Base-by-base conservation (phyloP, 2,797 vertebrate species). In the Erethizon dorsatum region DNA sequence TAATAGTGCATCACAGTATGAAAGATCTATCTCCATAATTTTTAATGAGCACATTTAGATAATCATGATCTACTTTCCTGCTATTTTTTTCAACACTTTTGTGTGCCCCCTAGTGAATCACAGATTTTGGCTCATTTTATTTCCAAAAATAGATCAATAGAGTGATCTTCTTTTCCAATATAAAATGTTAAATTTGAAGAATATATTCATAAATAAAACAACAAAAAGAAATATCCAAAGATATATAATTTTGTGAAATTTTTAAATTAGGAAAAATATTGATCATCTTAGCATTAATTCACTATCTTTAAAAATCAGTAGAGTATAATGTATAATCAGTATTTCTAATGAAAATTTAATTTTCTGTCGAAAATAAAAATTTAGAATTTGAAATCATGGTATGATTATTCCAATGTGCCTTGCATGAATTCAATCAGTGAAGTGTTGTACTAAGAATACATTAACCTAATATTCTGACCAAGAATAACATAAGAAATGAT, bases 221-320 rank as follows among this genome's bases (percentile, higher is more conserved):
- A 83, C 0, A 45, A 45, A 37, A 71, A 79, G 0, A 59, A 92
- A 71, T n/a, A 78, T 11, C 17, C 26, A 85, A 89, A 28, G 59
- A 82, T 14, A 7, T 7, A 26, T 26, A 41, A 37, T 45, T 82
- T 84, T 77, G 82, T 78, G 12, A 91, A 91, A 85, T 0, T n/a
- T 69, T 84, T 67, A 90, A 54, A 15, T 96, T 24, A 20, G 2
- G 0, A 54, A 2, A 61, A 84, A 7, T 84, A 83, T 54, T 65
- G 6, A 83, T 87, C 54, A 77, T 3, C 1, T 73, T 86, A 33
- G 65, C n/a, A 7, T 79, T 1, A 79, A 67, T 94, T 93, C 11
- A 83, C 63, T 94, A 85, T 83, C 31, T 14, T 90, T 94, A 33
- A 94, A 88, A 77, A 73, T 78, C 52, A 91, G 8, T 73, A 59